These are phyloP conservation scores for Rhabdomys dilectus DNA, from an alignment of 2,113 vertebrate species.

Conservation along the genomic window DNA sequence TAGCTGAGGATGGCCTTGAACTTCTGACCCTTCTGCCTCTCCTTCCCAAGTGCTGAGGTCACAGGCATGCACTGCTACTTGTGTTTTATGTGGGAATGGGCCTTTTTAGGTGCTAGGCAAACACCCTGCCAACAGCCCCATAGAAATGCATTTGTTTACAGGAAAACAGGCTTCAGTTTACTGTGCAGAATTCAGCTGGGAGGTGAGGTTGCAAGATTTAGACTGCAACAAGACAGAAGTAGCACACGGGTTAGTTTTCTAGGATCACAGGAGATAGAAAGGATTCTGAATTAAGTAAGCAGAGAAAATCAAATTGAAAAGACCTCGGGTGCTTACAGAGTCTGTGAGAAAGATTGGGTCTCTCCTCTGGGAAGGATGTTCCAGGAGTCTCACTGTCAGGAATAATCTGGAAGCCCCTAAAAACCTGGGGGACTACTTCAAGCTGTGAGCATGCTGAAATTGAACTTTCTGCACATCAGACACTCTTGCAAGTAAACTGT, in stretches of 20 bases:
- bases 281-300: not conserved
- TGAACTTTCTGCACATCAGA: not conserved
- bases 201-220: not conserved
- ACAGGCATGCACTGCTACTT: not conserved
- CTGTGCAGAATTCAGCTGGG: not conserved
- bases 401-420: not conserved
- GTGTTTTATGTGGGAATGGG: not conserved
- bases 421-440: not conserved
- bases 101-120: not conserved
- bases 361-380: not conserved
- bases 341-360: not conserved
- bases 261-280: not conserved
- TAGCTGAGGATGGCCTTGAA: not conserved
- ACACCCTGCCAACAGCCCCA: not conserved
- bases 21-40: not conserved
- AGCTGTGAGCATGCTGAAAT: not conserved
- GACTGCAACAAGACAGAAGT: not conserved
- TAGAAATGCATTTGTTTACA: not conserved
- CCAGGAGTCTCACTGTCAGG: not conserved
- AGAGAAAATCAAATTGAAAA: not conserved
- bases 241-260: not conserved
- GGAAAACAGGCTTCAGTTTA: not conserved
- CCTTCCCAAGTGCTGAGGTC: not conserved
- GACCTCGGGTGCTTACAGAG: not conserved
- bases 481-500: not conserved